Conservation (phyloP, 2,888 invertebrate species). For the Brachynemurus nebulosus region DNA sequence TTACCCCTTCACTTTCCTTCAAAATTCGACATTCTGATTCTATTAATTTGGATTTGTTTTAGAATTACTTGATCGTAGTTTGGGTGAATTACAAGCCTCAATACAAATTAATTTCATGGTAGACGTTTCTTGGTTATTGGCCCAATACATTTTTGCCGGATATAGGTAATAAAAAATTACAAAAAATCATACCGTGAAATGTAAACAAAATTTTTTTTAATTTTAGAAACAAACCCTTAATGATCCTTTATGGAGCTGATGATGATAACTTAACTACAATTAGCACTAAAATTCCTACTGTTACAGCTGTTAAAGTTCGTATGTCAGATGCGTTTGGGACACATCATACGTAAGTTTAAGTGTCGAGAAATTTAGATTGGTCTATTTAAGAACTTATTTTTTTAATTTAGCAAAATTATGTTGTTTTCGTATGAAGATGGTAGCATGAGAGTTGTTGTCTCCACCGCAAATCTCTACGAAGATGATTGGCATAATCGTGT, state of each 20-base stretch:
- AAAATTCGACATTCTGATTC: too few species aligned
- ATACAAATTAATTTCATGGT: slow-evolving; percentile 92
- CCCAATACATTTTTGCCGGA: slow-evolving; percentile 69
- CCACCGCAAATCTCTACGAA: slow-evolving; percentile 81
- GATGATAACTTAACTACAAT: slow-evolving; percentile 36
- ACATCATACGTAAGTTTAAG: slow-evolving; percentile 68
- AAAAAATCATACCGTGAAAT: not conserved
- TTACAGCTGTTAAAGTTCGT: slow-evolving; percentile 50
- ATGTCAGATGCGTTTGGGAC: slow-evolving; percentile 71
- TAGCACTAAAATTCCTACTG: slow-evolving; percentile 42
- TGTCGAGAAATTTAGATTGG: too few species aligned
- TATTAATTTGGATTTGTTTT: slow-evolving; percentile 21
- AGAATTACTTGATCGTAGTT: slow-evolving; percentile 65
- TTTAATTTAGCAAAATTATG: slow-evolving; percentile 63
- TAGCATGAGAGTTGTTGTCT: slow-evolving; percentile 71
- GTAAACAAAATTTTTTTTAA: slow-evolving; percentile 15
- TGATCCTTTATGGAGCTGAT: slow-evolving; percentile 67
- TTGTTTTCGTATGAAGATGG: slow-evolving; percentile 68
- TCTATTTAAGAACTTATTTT: too few species aligned
- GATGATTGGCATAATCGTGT: slow-evolving; percentile 92
- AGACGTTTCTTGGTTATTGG: slow-evolving; percentile 75
- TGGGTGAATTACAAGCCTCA: slow-evolving; percentile 58
- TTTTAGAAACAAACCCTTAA: slow-evolving; percentile 51
- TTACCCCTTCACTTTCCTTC: too few species aligned
- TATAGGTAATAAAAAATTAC: slow-evolving; percentile 37